Conservation (phyloP, 2,888 invertebrate species). For the Nymphalis urticae region DNA sequence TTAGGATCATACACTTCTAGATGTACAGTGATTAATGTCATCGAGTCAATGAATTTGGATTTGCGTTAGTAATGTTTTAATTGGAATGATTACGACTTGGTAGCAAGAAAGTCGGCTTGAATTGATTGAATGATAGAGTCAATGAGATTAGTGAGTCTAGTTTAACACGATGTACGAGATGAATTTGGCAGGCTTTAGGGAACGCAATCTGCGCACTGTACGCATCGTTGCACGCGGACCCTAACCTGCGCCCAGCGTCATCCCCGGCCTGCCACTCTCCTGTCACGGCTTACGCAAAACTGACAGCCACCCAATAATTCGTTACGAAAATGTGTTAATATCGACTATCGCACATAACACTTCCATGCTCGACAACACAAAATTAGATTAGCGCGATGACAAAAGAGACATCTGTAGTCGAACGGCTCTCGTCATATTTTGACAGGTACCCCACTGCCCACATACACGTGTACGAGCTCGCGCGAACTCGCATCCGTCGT, state of each 20-base stretch:
- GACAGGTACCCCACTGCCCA: conserved; percentile 79
- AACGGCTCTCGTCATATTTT: conserved; percentile 78
- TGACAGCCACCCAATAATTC: conserved; percentile 80
- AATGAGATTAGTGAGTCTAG: conserved; percentile 17
- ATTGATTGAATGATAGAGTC: background rate
- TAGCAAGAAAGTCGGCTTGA: background rate
- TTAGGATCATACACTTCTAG: conserved; percentile 16
- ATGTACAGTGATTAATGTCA: conserved; percentile 16
- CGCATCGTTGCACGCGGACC: conserved; percentile 40
- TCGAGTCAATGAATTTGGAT: background rate
- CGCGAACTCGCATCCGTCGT: conserved; percentile 47
- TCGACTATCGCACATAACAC: conserved; percentile 60
- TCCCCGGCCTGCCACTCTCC: conserved; percentile 76
- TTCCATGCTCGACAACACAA: conserved; percentile 74
- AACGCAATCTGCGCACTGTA: conserved; percentile 51
- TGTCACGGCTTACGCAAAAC: conserved; percentile 80
- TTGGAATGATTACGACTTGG: background rate
- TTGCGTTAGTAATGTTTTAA: background rate
- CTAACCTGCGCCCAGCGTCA: conserved; percentile 51
- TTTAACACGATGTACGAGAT: conserved; percentile 8
- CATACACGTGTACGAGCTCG: conserved; percentile 75
- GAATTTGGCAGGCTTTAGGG: conserved; percentile 34
- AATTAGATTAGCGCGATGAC: conserved; percentile 79
- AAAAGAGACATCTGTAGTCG: conserved; percentile 77
- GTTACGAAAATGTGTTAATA: conserved; percentile 78